phyloP scores from a whole-genome alignment of 1,140 invertebrate genomes.

The Temnothorax curvispinosus region DNA sequence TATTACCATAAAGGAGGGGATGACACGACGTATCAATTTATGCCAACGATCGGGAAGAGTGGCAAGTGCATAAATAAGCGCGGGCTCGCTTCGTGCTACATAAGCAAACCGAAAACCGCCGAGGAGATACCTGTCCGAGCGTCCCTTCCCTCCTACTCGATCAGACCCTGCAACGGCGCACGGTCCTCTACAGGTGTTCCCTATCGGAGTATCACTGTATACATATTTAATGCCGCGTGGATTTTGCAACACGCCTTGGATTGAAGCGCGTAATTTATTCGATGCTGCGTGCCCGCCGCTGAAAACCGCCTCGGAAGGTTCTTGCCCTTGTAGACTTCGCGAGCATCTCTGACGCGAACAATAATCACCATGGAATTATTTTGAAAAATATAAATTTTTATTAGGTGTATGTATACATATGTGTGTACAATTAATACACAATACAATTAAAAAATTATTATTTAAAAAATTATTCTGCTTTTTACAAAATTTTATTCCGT shows the following conservation, averaged over 20 bases:
- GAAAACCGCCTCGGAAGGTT: conserved; percentile 70
- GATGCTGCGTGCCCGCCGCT: conserved; percentile 58
- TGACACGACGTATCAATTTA: conserved; percentile 38
- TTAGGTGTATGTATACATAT: not conserved
- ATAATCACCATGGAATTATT: not conserved
- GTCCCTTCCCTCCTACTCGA: not conserved
- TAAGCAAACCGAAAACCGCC: conserved; percentile 15
- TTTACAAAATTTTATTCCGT: not conserved
- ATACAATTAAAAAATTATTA: too few species aligned
- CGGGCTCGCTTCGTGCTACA: not conserved
- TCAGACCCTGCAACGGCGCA: not conserved
- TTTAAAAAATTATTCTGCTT: not conserved
- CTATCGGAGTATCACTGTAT: conserved; percentile 77
- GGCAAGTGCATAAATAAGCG: conserved; percentile 43
- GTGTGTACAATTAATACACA: too few species aligned
- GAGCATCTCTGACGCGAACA: not conserved
- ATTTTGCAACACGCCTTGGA: conserved; percentile 77
- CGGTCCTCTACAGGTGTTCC: conserved; percentile 74
- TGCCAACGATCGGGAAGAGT: conserved; percentile 39
- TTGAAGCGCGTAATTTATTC: conserved; percentile 78
- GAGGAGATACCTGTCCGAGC: not conserved
- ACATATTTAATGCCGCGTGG: conserved; percentile 78
- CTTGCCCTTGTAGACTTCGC: conserved; percentile 63
- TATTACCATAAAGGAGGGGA: conserved; percentile 7
- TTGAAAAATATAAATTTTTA: not conserved